Conservation (phyloP, 1,140 invertebrate species). For the Maniola jurtina region DNA sequence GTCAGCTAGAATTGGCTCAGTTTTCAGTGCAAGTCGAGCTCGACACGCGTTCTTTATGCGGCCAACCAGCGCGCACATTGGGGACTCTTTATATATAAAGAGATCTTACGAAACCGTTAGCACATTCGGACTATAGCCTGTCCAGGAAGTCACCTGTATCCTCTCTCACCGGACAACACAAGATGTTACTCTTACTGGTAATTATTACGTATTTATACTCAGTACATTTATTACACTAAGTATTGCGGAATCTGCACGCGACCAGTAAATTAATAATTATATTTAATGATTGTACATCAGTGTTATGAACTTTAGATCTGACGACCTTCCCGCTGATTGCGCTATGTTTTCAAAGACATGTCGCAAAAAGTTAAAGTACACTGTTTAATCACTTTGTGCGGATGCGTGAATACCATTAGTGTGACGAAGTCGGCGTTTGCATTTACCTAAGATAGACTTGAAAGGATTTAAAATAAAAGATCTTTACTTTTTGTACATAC, state of each 20-base stretch:
- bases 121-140: constrained; percentile 67
- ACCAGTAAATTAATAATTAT: constrained; percentile 19
- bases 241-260: constrained; percentile 11
- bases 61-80: constrained; percentile 43
- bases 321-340: constrained; percentile 42
- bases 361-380: constrained; percentile 47
- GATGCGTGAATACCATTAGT: constrained; percentile 38
- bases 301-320: constrained; percentile 38
- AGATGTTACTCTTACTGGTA: constrained; percentile 60
- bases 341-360: constrained; percentile 37
- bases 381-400: constrained; percentile 41
- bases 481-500: neutral
- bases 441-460: constrained; percentile 9
- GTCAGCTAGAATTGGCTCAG: constrained; percentile 61
- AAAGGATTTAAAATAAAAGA: neutral
- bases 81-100: constrained; percentile 66
- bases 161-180: constrained; percentile 46
- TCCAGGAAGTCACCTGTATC: constrained; percentile 65
- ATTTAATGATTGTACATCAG: constrained; percentile 29
- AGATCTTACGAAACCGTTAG: constrained; percentile 69
- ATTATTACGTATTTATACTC: constrained; percentile 38
- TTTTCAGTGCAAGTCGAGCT: constrained; percentile 53
- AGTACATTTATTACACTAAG: neutral
- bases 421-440: constrained; percentile 27
- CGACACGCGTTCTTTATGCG: constrained; percentile 44